A percentile compares a stretch with the other conserved stretches of the same genome.
Evolutionary conservation across 2,113 vertebrate species (phyloP).

Genomic region (Corapipo altera): DNA sequence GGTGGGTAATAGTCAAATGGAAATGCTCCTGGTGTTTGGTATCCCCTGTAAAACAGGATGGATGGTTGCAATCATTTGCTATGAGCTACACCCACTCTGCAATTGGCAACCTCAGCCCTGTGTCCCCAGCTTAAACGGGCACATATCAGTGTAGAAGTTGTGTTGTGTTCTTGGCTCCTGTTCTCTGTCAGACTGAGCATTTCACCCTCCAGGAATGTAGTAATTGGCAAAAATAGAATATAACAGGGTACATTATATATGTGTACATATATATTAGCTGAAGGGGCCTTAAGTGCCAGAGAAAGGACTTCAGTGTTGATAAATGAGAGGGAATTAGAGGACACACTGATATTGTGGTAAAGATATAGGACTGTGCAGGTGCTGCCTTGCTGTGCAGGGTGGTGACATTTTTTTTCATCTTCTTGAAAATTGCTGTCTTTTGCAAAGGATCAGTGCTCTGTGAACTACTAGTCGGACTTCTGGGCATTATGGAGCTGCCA

Average conservation of each 20-base stretch:
- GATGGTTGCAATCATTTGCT: not conserved
- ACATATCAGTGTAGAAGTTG: not conserved
- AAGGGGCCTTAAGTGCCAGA: not conserved
- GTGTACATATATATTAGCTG: not conserved
- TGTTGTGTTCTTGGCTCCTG: not conserved
- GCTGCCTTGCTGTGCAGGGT: not conserved
- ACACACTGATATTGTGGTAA: not conserved
- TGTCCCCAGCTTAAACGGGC: not conserved
- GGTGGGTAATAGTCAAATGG: not conserved
- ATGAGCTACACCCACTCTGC: fast-evolving
- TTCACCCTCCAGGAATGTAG: no score
- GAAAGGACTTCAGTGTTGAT: not conserved
- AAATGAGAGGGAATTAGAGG: not conserved
- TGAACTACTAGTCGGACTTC: not conserved
- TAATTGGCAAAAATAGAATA: not conserved
- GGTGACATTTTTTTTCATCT: not conserved
- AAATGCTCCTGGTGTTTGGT: not conserved
- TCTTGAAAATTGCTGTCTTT: not conserved
- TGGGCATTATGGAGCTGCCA: not conserved
- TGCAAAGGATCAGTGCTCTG: not conserved
- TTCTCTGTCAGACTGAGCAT: not conserved
- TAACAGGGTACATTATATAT: not conserved
- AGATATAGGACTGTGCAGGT: not conserved
- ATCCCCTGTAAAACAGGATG: not conserved
- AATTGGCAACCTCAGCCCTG: not conserved